Evolutionary conservation across 2,888 invertebrate genomes (phyloP), one percentile per base, ranked within the genome.

Genomic region (Branchipolynoe longqiensis): DNA sequence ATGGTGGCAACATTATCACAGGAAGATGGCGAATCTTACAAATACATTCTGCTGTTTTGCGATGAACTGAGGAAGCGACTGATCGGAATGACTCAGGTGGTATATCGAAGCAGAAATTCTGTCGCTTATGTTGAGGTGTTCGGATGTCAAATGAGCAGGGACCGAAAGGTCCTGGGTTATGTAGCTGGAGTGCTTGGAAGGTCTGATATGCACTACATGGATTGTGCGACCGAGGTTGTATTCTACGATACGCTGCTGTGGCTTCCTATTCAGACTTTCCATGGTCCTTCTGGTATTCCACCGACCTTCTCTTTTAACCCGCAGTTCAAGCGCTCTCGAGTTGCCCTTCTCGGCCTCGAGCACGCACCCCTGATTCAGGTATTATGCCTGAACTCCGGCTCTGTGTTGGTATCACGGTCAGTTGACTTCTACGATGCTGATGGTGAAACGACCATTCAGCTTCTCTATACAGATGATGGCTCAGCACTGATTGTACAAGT

Each of bases 281-380:
- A 69, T 8, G 69, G 69, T 3, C 36, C 69, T 3, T 36, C 69
- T 12, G 69, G 69, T 18, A 69, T 69, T 36, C 69, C 69, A 36
- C 69, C 69, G 1, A 38, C 69, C 18, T 69, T 69, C 38, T 69
- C 69, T 0, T 69, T 69, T 36, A 38, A 69, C n/a, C 69, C 33
- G 12, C 33, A 38, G 0, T 69, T 36, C n/a, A 33, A 69, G 38
- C 33, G 69, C 33, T 69, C 69, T 14, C 2, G 38, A 36, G 69
- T 69, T 14, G 69, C n/a, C 22, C 2, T 69, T 0, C 12, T 69
- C 1, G 69, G 69, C 18, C 69, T 69, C 22, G 36, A 69, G n/a
- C 36, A 69, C 36, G 38, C 69, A 14, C 69, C 69, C 0, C 1
- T 14, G n/a, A 38, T 69, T 22, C 69, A 36, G 69, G 38, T 38